Evolutionary conservation across 1,140 invertebrate genomes (phyloP), one percentile per base, ranked within the genome.

Genomic region (Lepidurus couesii): DNA sequence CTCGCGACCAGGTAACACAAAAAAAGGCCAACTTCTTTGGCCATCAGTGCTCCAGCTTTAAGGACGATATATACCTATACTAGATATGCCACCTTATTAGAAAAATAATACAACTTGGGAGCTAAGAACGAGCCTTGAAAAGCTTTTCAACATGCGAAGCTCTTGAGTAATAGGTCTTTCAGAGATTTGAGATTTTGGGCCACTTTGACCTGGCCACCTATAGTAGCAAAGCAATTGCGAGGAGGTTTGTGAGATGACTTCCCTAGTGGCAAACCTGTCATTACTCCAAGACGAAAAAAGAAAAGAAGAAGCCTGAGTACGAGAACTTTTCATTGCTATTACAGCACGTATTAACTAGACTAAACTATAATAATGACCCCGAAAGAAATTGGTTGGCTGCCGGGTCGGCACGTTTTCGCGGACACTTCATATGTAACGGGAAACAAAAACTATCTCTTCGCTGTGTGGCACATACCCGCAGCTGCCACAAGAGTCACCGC

Each of bases 101-200:
- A 13, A 65, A 65, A 21, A 65, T 65, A 65, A 65, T 65, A 21
- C 16, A n/a, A 65, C 53, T 21, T 65, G 53, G 53, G 53, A 65
- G 53, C n/a, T 65, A 65, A 65, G 53, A 65, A n/a, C 53, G 53
- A 13, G 53, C 5, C 53, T 21, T 1, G 53, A 65, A 65, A 13
- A 65, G 53, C 53, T 65, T 65, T 65, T 65, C 53, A 65, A 65
- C 53, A 65, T 65, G 53, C 53, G 53, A 65, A 65, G 53, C 53
- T 21, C n/a, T 65, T 65, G 21, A 65, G 53, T 34, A 65, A 21
- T 9, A 65, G 53, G 53, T 65, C 53, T 65, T 65, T 65, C 16
- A 21, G 53, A 65, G 16, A n/a, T 65, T 65, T 21, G 53, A 21
- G 53, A 65, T 65, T 65, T 65, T 65, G n/a, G 53, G 45, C 4